Evolutionary conservation across 2,888 invertebrate genomes (phyloP).

Genomic region (Rhagonycha lutea): DNA sequence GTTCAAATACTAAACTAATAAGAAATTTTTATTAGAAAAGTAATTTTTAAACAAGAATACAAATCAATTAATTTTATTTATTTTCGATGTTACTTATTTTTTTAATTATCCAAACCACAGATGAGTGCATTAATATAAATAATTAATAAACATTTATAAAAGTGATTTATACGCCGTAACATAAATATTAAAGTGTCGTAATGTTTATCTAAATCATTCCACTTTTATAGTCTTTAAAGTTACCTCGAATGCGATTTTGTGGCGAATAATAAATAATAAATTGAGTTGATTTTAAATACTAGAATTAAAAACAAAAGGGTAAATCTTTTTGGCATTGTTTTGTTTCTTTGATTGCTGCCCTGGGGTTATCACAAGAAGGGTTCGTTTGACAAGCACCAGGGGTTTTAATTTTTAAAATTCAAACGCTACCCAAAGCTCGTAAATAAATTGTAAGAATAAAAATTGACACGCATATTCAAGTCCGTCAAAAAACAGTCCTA

Average conservation of each 20-base stretch:
- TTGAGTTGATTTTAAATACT: slow-evolving; percentile 3
- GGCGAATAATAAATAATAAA: not conserved
- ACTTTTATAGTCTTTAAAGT: not conserved
- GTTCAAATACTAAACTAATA: not conserved
- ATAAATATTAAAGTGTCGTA: not conserved
- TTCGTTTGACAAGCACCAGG: slow-evolving; percentile 29
- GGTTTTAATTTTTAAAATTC: slow-evolving; percentile 32
- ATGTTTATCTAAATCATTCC: slow-evolving; percentile 4
- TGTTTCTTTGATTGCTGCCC: slow-evolving; percentile 26
- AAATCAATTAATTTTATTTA: not conserved
- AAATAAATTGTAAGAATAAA: slow-evolving; percentile 32
- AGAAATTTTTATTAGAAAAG: not conserved
- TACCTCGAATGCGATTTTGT: slow-evolving; percentile 1
- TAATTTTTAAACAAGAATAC: not conserved
- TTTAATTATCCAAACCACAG: not conserved
- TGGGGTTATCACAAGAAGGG: slow-evolving; percentile 30
- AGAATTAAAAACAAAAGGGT: slow-evolving; percentile 12
- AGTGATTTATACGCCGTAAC: not conserved
- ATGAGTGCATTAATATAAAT: not conserved
- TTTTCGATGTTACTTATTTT: not conserved
- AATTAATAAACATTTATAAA: not conserved
- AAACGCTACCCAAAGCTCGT: slow-evolving; percentile 28
- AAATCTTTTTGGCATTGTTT: slow-evolving; percentile 24
- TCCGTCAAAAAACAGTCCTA: slow-evolving; percentile 32
- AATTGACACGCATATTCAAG: slow-evolving; percentile 34